These are phyloP conservation scores for Cheiracanthium punctorium DNA, from an alignment of 2,888 invertebrate species.

Conservation along the genomic window DNA sequence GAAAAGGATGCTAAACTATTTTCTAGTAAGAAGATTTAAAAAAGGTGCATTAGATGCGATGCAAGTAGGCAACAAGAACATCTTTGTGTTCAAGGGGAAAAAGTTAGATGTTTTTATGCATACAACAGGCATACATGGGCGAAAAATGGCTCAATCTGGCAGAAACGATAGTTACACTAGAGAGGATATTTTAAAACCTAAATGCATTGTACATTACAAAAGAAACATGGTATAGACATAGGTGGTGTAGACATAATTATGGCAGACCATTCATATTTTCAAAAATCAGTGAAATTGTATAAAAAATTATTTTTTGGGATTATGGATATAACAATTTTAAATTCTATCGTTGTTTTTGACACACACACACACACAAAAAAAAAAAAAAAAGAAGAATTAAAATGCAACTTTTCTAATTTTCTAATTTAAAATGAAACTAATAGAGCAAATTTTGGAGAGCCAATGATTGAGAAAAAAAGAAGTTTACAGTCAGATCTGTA, in stretches of 20 bases:
- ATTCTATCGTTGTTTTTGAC: background rate
- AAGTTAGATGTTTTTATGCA: background rate
- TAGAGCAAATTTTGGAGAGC: background rate
- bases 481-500: conserved; percentile 17
- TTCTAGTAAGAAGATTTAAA: background rate
- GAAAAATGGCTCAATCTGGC: conserved; percentile 22
- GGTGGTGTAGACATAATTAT: no score
- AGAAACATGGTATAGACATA: conserved; percentile 7
- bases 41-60: conserved; percentile 16
- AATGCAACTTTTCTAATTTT: background rate
- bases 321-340: background rate
- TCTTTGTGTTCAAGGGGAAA: background rate
- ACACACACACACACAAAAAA: no score
- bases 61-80: background rate
- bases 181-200: conserved; percentile 20
- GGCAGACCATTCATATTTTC: no score
- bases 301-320: no score
- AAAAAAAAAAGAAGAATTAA: no score
- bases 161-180: conserved; percentile 1
- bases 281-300: no score
- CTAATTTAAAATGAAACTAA: background rate
- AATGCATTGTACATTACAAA: background rate
- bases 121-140: conserved; percentile 5
- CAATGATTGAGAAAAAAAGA: conserved; percentile 5
- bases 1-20: no score